A percentile compares a stretch with the other conserved stretches of the same genome.
phyloP scores from a whole-genome alignment of 2,797 vertebrate species.

The Gila robusta region DNA sequence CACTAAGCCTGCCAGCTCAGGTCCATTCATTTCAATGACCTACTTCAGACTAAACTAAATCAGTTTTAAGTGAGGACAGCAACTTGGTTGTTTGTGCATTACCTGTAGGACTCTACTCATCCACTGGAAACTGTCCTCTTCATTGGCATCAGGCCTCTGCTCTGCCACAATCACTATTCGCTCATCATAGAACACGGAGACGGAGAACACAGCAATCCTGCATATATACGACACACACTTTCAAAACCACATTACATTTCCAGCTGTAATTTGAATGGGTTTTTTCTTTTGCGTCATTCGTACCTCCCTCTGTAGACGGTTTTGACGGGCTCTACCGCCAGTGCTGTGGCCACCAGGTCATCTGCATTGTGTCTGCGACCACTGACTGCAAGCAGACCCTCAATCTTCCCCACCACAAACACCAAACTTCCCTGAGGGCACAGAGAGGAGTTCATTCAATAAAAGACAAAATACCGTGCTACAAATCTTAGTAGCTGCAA shows the following conservation, averaged over 20 bases:
- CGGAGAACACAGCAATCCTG: constrained; percentile 97
- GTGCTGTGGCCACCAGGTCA: constrained; percentile 93
- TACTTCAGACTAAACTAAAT: constrained; percentile 7
- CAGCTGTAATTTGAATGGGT: neutral
- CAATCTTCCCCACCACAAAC: constrained; percentile 96
- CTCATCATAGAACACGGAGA: constrained; percentile 97
- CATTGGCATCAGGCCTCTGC: constrained; percentile 94
- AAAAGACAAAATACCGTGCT: neutral
- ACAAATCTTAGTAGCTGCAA: neutral
- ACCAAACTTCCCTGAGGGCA: constrained; percentile 90
- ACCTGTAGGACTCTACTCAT: constrained; percentile 97
- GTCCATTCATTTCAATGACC: constrained; percentile 1
- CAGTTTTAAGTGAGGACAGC: neutral
- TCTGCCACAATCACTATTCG: constrained; percentile 96
- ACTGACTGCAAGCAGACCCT: constrained; percentile 91
- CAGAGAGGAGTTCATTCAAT: neutral
- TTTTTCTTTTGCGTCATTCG: constrained; percentile 48
- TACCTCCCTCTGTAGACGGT: constrained; percentile 97
- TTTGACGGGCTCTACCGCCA: constrained; percentile 96
- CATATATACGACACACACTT: neutral
- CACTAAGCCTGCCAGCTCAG: neutral
- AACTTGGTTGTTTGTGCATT: constrained; percentile 8
- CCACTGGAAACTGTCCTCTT: constrained; percentile 99
- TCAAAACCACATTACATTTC: constrained; percentile 11
- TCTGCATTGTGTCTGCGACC: constrained; percentile 94